Evolutionary conservation across 2,113 vertebrate genomes (phyloP), one percentile per base, ranked within the genome.

Genomic region (Plotosus lineatus): DNA sequence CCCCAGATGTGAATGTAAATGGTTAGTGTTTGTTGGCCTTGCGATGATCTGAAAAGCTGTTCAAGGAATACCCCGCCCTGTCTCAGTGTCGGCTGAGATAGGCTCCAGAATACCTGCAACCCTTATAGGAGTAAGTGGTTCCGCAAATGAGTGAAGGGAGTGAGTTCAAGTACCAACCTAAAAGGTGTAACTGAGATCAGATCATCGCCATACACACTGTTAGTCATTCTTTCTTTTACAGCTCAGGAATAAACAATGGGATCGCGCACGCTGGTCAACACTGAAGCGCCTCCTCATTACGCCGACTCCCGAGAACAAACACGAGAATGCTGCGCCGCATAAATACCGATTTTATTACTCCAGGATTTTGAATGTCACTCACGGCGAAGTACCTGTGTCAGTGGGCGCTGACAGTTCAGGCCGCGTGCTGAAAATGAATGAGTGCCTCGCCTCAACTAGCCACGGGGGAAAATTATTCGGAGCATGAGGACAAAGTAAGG

Each of bases 271-370:
- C 75, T 28, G 79, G 85, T 82, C 78, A 78, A 71, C 80, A 78
- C 53, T 50, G 61, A 81, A 78, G 42, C 55, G 40, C 65, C 76
- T 74, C 71, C 63, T 80, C 66, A 82, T 83, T 74, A 85, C 61
- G 42, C n/a, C 79, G n/a, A 73, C 82, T 84, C 61, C 42, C n/a
- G 23, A 66, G 65, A 50, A 55, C 63, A 80, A 78, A 81, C 71
- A 78, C 56, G 46, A 74, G 21, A 60, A 81, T 51, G 36, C 26
- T 63, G 66, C 77, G 48, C 31, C 17, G 46, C 50, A 82, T 84
- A 82, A 82, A 85, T 80, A 81, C 79, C 36, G 31, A 77, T 82
- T 84, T 46, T 51, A 82, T 84, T 80, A 75, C 78, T 85, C 38
- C 17, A 61, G 77, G 58, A 48, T 84, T n/a, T 78, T 53, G 86